Conservation (phyloP, 2,113 vertebrate genomes). For the Periophthalmus modestus region DNA sequence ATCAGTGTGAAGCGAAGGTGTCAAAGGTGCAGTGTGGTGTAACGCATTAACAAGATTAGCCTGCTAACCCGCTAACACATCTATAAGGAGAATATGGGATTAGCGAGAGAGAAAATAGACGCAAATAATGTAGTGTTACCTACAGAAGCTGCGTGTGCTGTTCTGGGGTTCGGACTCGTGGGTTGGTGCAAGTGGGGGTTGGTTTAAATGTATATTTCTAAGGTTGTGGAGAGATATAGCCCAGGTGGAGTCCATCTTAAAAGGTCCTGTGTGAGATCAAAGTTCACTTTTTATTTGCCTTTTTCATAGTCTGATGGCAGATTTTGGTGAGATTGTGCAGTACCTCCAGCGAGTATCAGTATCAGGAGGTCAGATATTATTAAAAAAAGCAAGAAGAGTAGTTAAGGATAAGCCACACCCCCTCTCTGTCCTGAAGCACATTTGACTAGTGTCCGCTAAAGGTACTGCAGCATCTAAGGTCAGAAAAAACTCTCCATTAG, state of each 20-base stretch:
- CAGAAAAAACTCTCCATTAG: no score
- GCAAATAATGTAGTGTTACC: slow-evolving; percentile 16
- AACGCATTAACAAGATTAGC: slow-evolving; percentile 59
- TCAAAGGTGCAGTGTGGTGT: slow-evolving; percentile 27
- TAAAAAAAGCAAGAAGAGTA: neutral
- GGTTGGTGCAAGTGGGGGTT: slow-evolving; percentile 15
- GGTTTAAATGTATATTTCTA: slow-evolving; percentile 41
- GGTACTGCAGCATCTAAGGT: no score
- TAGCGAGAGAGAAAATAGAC: slow-evolving; percentile 21
- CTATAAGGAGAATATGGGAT: slow-evolving; percentile 25
- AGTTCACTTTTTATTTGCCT: slow-evolving; percentile 18
- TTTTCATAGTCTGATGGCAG: slow-evolving; percentile 34
- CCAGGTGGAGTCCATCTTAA: no score
- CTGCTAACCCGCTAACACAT: slow-evolving; percentile 50
- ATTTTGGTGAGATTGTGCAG: slow-evolving; percentile 10
- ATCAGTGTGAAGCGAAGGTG: neutral
- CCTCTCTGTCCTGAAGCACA: no score
- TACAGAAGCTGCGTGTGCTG: slow-evolving; percentile 5
- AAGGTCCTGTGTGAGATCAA: slow-evolving; percentile 29
- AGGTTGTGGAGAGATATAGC: no score
- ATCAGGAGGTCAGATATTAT: slow-evolving; percentile 28
- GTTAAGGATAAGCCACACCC: no score
- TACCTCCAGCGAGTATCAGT: slow-evolving; percentile 17
- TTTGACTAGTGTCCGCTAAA: no score
- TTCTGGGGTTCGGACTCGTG: neutral